Base-by-base conservation (phyloP, 2,797 vertebrate species). In the Erethizon dorsatum region DNA sequence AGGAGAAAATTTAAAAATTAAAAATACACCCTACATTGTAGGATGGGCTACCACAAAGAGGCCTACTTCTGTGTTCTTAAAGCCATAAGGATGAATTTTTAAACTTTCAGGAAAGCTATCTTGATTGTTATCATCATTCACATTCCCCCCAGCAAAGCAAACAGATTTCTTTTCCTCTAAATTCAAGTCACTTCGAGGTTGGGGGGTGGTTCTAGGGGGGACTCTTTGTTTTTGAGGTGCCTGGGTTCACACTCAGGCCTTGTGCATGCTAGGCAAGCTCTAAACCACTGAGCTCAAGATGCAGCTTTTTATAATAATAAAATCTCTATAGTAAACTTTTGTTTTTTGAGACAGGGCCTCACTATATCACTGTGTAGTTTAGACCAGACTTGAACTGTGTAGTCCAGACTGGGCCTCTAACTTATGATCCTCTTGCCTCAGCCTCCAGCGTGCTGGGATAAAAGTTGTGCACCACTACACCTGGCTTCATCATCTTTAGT, bases 291-390 rank as follows among this genome's bases (percentile, higher is more conserved):
- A 59, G 24, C 24, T 67, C 73, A 79, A 92, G 0, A 26, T 45
- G 24, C 87, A 47, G 31, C 50, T 95, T 93, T 96, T 67, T 90
- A 78, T 83, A 75, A 87, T 28, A 84, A 97, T 47, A 78, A 90
- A 89, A 33, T 94, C 20, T 90, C n/a, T 92, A 82, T 57, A 15
- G 52, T 65, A 93, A 95, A 94, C 59, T 79, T 28, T 88, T 67
- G 18, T 50, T 91, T 73, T 75, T 47, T 47, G 24, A 75, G 24
- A 75, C 12, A 47, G 11, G 22, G 24, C 24, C 14, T 77, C 45
- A 31, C 73, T 47, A 28, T 75, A 24, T 15, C 41, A 15, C 45
- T 77, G 31, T 4, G 26, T 14, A 50, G 13, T 50, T 45, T 47
- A 77, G 45, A 47, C 13, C 13, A 77, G 73, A 47, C 45, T 75